A percentile compares a stretch with the other conserved stretches of the same genome.
Evolutionary conservation across 1,140 invertebrate genomes (phyloP).

Genomic region (Zaprionus africanus): DNA sequence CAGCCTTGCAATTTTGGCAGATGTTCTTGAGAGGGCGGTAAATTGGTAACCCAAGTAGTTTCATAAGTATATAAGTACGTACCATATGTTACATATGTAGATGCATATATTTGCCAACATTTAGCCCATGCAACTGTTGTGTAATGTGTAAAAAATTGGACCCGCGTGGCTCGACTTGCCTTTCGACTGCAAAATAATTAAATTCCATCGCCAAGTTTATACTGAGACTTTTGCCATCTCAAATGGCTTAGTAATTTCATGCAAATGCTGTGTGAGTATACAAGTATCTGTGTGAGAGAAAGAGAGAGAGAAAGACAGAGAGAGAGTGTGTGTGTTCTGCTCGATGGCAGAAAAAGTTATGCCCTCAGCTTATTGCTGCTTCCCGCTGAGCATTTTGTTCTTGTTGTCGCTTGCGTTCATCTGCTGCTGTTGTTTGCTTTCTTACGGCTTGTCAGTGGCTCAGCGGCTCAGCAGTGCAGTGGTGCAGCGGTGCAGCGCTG

Average conservation of each 20-base stretch:
- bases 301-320: slow-evolving; percentile 17
- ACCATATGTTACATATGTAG: not conserved
- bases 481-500: slow-evolving; percentile 63
- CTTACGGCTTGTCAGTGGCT: slow-evolving; percentile 78
- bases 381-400: slow-evolving; percentile 70
- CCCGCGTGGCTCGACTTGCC: slow-evolving; percentile 64
- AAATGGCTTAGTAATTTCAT: slow-evolving; percentile 74
- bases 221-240: slow-evolving; percentile 56
- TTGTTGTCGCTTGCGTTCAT: slow-evolving; percentile 45
- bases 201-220: slow-evolving; percentile 72
- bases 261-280: slow-evolving; percentile 47
- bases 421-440: slow-evolving; percentile 72
- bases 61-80: not conserved
- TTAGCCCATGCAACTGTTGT: slow-evolving; percentile 30
- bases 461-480: slow-evolving; percentile 70
- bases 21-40: slow-evolving; percentile 26
- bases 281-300: not conserved
- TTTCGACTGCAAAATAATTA: slow-evolving; percentile 75
- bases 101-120: slow-evolving; percentile 6
- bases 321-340: slow-evolving; percentile 24
- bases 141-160: slow-evolving; percentile 77
- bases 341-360: slow-evolving; percentile 70
- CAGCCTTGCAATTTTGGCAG: slow-evolving; percentile 63
- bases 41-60: not conserved
- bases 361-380: slow-evolving; percentile 75